Percentiles rank a stretch among this genome's conserved stretches.
Evolutionary conservation across 2,113 vertebrate genomes (phyloP).

Genomic region (Capra hircus): DNA sequence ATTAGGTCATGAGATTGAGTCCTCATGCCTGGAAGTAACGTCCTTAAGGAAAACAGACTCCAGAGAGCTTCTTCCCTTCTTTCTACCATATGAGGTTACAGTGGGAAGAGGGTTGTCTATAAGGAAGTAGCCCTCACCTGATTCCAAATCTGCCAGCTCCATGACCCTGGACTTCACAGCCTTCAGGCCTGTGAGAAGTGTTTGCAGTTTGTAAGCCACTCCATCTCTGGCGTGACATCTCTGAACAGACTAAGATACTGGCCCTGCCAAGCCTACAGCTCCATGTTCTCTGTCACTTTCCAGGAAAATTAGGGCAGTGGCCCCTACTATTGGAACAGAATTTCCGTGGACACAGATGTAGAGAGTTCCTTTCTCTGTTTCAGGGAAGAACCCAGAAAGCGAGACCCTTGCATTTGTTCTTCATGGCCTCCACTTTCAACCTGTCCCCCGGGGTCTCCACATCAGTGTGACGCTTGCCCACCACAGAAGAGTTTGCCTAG

Average conservation of each 20-base stretch:
- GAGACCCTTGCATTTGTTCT: not conserved
- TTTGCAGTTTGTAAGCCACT: not conserved
- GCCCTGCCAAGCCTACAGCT: not conserved
- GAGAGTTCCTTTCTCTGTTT: not conserved
- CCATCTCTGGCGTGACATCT: not conserved
- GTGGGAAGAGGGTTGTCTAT: not conserved
- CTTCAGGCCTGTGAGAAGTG: not conserved
- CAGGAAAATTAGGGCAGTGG: not conserved
- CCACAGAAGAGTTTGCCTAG: not conserved
- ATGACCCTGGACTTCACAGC: not conserved
- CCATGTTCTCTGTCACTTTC: not conserved
- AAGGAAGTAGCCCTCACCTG: not conserved
- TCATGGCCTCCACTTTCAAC: not conserved
- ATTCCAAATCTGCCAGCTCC: not conserved
- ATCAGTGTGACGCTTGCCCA: not conserved
- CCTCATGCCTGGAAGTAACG: not conserved
- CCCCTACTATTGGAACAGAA: not conserved
- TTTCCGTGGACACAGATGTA: not conserved
- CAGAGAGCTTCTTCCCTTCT: not conserved
- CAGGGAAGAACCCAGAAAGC: not conserved
- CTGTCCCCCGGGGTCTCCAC: not conserved
- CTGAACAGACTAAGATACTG: not conserved
- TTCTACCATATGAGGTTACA: not conserved
- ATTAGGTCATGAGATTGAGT: not conserved
- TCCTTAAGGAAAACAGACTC: not conserved